Conservation (phyloP, 2,797 vertebrate genomes). For the Merluccius polli region DNA sequence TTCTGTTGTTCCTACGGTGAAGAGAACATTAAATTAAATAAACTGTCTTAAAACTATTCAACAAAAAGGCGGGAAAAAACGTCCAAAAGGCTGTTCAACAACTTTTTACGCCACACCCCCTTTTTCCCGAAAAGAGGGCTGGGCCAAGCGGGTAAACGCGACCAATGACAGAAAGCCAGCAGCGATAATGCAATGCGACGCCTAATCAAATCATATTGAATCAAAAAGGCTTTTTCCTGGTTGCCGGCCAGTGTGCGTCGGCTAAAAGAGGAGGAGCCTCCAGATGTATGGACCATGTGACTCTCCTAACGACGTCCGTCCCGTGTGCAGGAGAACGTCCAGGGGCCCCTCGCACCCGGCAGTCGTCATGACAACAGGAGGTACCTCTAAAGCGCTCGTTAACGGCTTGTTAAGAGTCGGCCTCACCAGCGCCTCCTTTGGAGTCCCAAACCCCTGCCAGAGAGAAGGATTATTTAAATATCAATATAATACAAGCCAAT, state of each 20-base stretch:
- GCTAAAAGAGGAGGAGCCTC: constrained; percentile 9
- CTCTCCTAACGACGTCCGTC: neutral
- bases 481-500: neutral
- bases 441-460: constrained; percentile 70
- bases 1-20: neutral
- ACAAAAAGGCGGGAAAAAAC: constrained; percentile 7
- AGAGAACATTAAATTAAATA: neutral
- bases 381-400: constrained; percentile 21
- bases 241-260: neutral
- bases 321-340: neutral
- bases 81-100: constrained; percentile 41
- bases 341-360: constrained; percentile 20
- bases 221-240: constrained; percentile 10
- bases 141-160: constrained; percentile 27
- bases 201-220: constrained; percentile 16
- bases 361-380: constrained; percentile 9
- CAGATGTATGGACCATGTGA: constrained; percentile 12
- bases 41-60: neutral
- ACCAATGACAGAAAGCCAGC: constrained; percentile 30
- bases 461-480: neutral
- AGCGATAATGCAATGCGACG: constrained; percentile 39
- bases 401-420: constrained; percentile 62
- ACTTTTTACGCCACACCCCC: constrained; percentile 16
- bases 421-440: constrained; percentile 64
- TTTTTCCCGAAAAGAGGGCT: neutral